Percentiles rank a stretch among this genome's conserved stretches.
Evolutionary conservation across 2,888 invertebrate genomes (phyloP).

Genomic region (Lasius platythorax): DNA sequence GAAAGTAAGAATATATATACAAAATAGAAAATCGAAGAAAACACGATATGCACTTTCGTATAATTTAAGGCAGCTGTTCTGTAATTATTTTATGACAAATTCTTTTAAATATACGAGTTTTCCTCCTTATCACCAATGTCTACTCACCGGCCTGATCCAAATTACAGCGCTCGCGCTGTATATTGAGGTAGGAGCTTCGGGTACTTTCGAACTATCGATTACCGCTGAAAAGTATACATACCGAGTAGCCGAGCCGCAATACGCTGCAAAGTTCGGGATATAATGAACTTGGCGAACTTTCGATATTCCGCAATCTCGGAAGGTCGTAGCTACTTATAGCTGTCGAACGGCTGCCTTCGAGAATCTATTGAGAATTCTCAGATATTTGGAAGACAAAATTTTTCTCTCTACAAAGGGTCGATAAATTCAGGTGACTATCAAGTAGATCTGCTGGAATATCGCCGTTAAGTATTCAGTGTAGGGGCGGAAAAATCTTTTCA

Average conservation of each 20-base stretch:
- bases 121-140: neutral
- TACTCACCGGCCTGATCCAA: conserved; percentile 23
- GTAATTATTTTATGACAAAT: neutral
- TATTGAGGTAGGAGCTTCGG: conserved; percentile 38
- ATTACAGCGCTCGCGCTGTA: conserved; percentile 25
- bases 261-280: conserved; percentile 51
- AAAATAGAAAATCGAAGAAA: neutral
- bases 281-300: conserved; percentile 56
- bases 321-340: conserved; percentile 49
- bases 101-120: neutral
- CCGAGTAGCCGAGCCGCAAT: conserved; percentile 43
- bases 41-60: neutral
- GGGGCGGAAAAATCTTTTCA: neutral
- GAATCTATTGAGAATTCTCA: neutral
- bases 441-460: neutral
- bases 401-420: neutral
- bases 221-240: conserved; percentile 57
- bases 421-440: neutral
- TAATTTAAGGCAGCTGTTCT: neutral
- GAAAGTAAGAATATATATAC: neutral
- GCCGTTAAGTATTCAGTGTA: neutral
- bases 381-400: neutral
- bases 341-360: conserved; percentile 9
- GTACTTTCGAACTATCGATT: conserved; percentile 60
- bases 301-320: conserved; percentile 46